Evolutionary conservation across 2,113 vertebrate species (phyloP).

Genomic region (Oncorhynchus tshawytscha): DNA sequence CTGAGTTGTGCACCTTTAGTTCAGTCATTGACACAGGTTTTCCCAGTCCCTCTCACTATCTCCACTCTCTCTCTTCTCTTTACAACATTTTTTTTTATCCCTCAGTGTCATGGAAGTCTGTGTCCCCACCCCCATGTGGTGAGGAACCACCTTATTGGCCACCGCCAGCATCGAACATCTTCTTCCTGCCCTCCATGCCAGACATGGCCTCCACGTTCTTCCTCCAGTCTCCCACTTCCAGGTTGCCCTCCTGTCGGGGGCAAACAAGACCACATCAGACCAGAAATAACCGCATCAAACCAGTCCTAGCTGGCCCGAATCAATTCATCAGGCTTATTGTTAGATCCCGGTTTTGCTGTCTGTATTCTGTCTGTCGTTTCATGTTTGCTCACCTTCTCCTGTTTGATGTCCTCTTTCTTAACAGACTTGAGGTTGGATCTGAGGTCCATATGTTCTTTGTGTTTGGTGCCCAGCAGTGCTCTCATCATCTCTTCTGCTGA

Average conservation of each 20-base stretch:
- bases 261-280: neutral
- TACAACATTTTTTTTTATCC: neutral
- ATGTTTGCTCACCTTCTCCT: slow-evolving; percentile 78
- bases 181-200: slow-evolving; percentile 86
- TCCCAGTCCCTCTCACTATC: neutral
- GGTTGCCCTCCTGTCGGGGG: slow-evolving; percentile 8
- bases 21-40: neutral
- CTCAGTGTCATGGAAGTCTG: neutral
- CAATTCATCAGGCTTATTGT: neutral
- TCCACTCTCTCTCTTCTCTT: neutral
- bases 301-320: neutral
- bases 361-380: neutral
- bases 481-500: slow-evolving; percentile 97
- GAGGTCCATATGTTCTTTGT: slow-evolving; percentile 98
- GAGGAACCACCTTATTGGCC: slow-evolving; percentile 21
- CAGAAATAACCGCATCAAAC: neutral
- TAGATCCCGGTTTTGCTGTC: neutral
- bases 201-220: slow-evolving; percentile 89
- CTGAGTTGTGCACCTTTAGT: neutral
- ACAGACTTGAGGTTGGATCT: slow-evolving; percentile 96
- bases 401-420: slow-evolving; percentile 94
- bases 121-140: neutral
- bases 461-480: slow-evolving; percentile 95
- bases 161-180: slow-evolving; percentile 79
- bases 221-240: slow-evolving; percentile 48